Conservation (phyloP, 2,888 invertebrate species). For the Dryocosmus kuriphilus region DNA sequence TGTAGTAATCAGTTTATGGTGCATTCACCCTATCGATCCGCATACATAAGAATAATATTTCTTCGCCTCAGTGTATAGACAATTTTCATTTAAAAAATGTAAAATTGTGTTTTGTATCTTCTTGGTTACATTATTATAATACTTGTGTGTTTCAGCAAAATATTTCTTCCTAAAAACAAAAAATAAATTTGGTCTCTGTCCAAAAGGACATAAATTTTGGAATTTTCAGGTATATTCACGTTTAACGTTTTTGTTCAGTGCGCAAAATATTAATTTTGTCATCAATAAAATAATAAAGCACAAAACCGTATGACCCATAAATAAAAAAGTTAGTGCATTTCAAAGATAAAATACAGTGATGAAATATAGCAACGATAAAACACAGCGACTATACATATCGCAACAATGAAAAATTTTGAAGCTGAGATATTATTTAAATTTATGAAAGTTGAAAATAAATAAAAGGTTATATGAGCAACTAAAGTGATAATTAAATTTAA, state of each 20-base stretch:
- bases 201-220: too few relatives aligned
- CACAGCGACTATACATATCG: background rate
- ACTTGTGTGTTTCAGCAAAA: too few relatives aligned
- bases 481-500: background rate
- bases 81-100: too few relatives aligned
- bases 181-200: too few relatives aligned
- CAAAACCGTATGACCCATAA: background rate
- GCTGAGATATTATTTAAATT: background rate
- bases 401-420: background rate
- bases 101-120: too few relatives aligned
- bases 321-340: background rate
- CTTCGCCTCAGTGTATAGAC: background rate
- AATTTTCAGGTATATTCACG: too few relatives aligned
- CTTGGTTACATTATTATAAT: too few relatives aligned
- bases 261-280: background rate
- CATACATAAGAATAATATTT: background rate
- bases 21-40: slow-evolving; percentile 25
- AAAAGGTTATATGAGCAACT: background rate
- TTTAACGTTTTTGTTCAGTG: background rate
- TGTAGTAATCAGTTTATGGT: slow-evolving; percentile 15
- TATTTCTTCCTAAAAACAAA: too few relatives aligned
- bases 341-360: background rate
- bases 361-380: background rate
- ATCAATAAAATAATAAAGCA: background rate
- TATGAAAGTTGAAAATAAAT: background rate